Percentiles rank a stretch among this genome's conserved stretches.
Evolutionary conservation across 2,113 vertebrate species (phyloP).

Genomic region (Prietella phreatophila): DNA sequence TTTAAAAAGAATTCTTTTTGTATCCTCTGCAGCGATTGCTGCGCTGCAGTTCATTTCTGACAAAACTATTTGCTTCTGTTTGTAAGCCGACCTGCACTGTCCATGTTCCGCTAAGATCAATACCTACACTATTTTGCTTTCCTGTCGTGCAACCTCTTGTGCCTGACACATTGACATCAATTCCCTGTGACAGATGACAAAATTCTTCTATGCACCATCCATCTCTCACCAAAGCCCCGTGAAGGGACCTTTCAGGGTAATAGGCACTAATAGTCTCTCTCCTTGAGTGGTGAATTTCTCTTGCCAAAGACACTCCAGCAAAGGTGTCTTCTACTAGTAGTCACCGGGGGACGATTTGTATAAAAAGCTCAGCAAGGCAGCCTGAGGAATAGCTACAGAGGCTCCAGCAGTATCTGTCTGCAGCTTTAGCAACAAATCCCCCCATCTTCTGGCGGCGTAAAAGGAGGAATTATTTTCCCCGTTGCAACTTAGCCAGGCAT

Average conservation of each 20-base stretch:
- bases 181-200: constrained; percentile 58
- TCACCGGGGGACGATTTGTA: constrained; percentile 41
- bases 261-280: constrained; percentile 49
- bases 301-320: constrained; percentile 27
- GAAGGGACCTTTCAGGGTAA: constrained; percentile 41
- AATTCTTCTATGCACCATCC: constrained; percentile 40
- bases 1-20: not conserved
- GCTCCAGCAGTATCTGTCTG: constrained; percentile 61
- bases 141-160: constrained; percentile 48
- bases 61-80: constrained; percentile 21
- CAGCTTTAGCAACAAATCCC: constrained; percentile 64
- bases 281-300: constrained; percentile 40
- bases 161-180: constrained; percentile 51
- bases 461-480: constrained; percentile 63
- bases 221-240: constrained; percentile 28
- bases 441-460: constrained; percentile 36
- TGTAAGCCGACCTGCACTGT: not conserved
- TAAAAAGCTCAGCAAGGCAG: constrained; percentile 57
- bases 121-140: constrained; percentile 32
- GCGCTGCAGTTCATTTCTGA: constrained; percentile 9
- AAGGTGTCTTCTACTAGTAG: constrained; percentile 42
- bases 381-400: constrained; percentile 57
- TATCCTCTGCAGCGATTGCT: not conserved
- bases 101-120: constrained; percentile 40
- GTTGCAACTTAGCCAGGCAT: constrained; percentile 63